A percentile compares a stretch with the other conserved stretches of the same genome.
These are phyloP conservation scores for Sphaerophoria rueppellii DNA, from an alignment of 2,888 invertebrate genomes.

Conservation along the genomic window DNA sequence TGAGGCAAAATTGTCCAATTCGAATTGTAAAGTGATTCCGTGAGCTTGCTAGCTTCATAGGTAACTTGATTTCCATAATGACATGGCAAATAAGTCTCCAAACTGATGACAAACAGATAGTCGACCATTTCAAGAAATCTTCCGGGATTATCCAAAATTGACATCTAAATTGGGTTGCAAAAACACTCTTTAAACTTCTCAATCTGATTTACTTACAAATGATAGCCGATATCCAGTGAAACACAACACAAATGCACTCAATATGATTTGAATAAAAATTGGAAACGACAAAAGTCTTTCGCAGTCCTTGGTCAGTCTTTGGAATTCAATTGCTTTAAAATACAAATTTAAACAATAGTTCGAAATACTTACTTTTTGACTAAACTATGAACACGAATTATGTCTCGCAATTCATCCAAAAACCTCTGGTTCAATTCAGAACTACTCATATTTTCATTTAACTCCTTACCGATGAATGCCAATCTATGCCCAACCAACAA, in stretches of 20 bases:
- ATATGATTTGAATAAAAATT: slow-evolving; percentile 76
- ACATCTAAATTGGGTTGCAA: slow-evolving; percentile 16
- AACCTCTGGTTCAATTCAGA: not conserved
- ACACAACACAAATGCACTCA: slow-evolving; percentile 77
- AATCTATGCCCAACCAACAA: slow-evolving; percentile 76
- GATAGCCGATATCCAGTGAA: slow-evolving; percentile 77
- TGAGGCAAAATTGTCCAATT: slow-evolving; percentile 77
- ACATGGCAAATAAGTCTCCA: slow-evolving; percentile 79
- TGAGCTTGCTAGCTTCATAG: slow-evolving; percentile 75
- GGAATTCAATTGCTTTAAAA: not conserved
- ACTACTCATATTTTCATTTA: too few relatives aligned
- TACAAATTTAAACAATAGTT: not conserved
- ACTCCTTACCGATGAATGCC: slow-evolving; percentile 24
- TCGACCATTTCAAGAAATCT: slow-evolving; percentile 72
- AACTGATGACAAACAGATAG: slow-evolving; percentile 76
- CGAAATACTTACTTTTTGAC: slow-evolving; percentile 37
- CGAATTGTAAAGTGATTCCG: slow-evolving; percentile 76
- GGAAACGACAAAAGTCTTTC: slow-evolving; percentile 74
- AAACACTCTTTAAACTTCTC: not conserved
- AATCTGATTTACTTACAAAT: slow-evolving; percentile 55
- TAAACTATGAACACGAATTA: slow-evolving; percentile 29
- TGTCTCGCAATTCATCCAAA: slow-evolving; percentile 15
- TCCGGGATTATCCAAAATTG: slow-evolving; percentile 36
- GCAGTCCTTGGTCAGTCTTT: slow-evolving; percentile 46
- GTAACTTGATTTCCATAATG: slow-evolving; percentile 78